Evolutionary conservation across 2,888 invertebrate species (phyloP), one percentile per base, ranked within the genome.

Genomic region (Drosophila antonietae): DNA sequence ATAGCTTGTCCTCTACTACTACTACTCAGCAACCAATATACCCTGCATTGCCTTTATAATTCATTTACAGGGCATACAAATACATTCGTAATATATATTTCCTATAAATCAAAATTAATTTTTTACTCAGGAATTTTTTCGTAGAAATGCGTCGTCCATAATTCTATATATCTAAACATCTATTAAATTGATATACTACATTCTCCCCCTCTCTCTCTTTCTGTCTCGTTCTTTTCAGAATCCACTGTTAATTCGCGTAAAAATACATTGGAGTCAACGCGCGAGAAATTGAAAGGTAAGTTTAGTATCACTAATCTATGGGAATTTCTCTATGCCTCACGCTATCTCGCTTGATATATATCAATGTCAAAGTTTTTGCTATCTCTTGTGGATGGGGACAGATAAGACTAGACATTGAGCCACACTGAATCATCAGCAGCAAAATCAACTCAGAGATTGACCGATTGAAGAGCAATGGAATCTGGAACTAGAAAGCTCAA

Each of bases 201-300:
- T 35, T 55, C 33, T 8, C 46, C 8, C 14, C 3, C 44, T 44
- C 20, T 44, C 20, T 20, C 1, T 55, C 46, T 31, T 4, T 15
- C 47, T 47, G 0, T 46, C 57, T 58, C 28, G 67, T n/a, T 39
- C 51, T 89, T 80, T 7, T 72, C 75, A 91, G 91, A 91, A 83
- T 81, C 90, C 44, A 81, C 90, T 55, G 89, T 90, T 28, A 91
- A 90, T 80, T 84, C 91, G 47, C 89, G 91, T 31, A 91, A 91
- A 78, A 88, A 79, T 49, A 79, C 89, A 43, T 60, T 88, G 76
- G 91, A 91, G 72, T 80, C 86, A 72, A 81, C 87, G 18, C 90
- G 90, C 64, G 91, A 90, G 73, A 89, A 89, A 66, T 56, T 83
- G 0, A 88, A 83, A 80, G 91, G 91, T 91, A 81, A 80, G 81